Conservation (phyloP, 2,888 invertebrate genomes). For the Drosophila borealis region DNA sequence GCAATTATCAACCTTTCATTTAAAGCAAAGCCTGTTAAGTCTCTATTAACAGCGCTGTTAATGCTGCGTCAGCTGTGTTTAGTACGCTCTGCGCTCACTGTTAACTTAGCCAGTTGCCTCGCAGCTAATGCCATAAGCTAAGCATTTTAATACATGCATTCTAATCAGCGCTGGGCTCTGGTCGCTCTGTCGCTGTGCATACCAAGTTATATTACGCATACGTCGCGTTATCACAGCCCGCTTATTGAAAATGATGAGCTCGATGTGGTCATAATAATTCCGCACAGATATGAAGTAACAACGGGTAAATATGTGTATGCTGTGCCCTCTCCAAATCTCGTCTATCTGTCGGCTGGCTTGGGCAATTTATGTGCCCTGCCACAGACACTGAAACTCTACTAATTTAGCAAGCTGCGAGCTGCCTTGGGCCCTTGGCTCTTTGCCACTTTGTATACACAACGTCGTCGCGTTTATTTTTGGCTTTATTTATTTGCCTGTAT, state of each 20-base stretch:
- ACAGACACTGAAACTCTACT: conserved; percentile 68
- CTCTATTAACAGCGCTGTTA: background rate
- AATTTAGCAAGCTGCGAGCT: conserved; percentile 56
- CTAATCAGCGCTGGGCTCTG: conserved; percentile 38
- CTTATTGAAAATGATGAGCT: conserved; percentile 71
- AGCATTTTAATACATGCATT: conserved; percentile 60
- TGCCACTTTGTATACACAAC: conserved; percentile 56
- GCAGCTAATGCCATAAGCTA: background rate
- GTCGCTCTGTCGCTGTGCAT: conserved; percentile 35
- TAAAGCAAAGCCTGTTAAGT: conserved; percentile 21
- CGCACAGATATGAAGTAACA: conserved; percentile 28
- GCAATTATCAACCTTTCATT: conserved; percentile 45
- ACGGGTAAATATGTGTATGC: conserved; percentile 21
- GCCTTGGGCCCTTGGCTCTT: conserved; percentile 21
- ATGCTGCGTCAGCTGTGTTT: conserved; percentile 40
- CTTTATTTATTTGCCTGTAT: conserved; percentile 75
- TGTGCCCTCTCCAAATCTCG: conserved; percentile 3
- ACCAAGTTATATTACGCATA: conserved; percentile 59
- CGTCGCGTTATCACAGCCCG: conserved; percentile 62
- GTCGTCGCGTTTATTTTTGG: conserved; percentile 56
- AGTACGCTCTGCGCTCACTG: conserved; percentile 24
- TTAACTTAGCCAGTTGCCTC: background rate
- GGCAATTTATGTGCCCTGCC: conserved; percentile 64
- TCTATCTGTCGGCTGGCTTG: conserved; percentile 4
- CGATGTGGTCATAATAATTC: conserved; percentile 30